Evolutionary conservation across 1,140 invertebrate species (phyloP).

Genomic region (Linepithema humile): DNA sequence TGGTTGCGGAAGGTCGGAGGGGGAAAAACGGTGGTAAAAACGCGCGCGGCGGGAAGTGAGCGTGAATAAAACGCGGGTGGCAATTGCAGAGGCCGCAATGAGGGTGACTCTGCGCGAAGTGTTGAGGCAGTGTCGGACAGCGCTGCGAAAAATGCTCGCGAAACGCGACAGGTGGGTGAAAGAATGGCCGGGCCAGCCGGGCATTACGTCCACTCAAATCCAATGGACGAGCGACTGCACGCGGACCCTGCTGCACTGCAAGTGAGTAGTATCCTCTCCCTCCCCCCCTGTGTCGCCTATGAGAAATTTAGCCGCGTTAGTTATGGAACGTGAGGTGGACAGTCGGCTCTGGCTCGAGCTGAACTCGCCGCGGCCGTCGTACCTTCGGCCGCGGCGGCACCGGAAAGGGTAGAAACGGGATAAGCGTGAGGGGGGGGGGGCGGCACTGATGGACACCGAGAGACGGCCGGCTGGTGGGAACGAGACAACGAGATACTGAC

Average conservation of each 20-base stretch:
- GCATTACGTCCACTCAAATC: constrained; percentile 91
- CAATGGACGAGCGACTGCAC: constrained; percentile 92
- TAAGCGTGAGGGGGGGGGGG: not conserved
- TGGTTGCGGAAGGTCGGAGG: not conserved
- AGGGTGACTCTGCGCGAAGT: constrained; percentile 84
- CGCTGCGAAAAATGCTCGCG: constrained; percentile 88
- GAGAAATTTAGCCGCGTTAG: constrained; percentile 61
- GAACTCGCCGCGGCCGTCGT: not conserved
- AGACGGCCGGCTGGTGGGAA: not conserved
- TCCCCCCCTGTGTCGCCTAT: not conserved
- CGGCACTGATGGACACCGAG: not conserved
- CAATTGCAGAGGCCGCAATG: constrained; percentile 86
- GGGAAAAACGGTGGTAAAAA: not conserved
- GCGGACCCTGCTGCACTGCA: constrained; percentile 87
- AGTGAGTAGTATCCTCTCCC: constrained; percentile 80
- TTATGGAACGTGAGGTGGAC: constrained; percentile 32
- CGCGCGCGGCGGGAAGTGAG: not conserved
- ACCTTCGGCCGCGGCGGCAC: not conserved
- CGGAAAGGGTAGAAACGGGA: not conserved
- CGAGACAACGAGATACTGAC: constrained; percentile 15
- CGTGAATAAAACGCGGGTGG: constrained; percentile 8
- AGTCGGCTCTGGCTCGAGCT: constrained; percentile 12
- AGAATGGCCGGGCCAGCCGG: constrained; percentile 89
- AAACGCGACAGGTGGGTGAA: constrained; percentile 91
- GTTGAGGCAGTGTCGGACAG: constrained; percentile 86